A percentile compares a stretch with the other conserved stretches of the same genome.
Evolutionary conservation across 2,888 invertebrate species (phyloP).

Genomic region (Microchrysa polita): DNA sequence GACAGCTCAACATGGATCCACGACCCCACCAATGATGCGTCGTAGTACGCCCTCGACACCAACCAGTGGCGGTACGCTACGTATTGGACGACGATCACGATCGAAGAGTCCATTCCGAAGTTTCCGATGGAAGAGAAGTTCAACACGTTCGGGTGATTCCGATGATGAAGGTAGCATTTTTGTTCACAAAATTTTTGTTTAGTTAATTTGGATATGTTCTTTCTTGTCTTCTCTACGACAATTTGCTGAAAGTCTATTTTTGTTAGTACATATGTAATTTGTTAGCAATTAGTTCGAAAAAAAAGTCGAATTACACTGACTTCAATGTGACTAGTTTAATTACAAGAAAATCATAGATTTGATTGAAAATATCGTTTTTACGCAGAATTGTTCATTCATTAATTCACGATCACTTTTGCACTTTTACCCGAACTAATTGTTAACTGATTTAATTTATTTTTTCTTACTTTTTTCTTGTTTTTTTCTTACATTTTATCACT

Average conservation of each 20-base stretch:
- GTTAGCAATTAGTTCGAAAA: slow-evolving; percentile 1
- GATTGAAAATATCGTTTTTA: too few species aligned
- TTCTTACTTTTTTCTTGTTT: slow-evolving; percentile 14
- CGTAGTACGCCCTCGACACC: slow-evolving; percentile 51
- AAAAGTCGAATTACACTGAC: too few species aligned
- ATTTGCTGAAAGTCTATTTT: too few species aligned
- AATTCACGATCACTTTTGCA: too few species aligned
- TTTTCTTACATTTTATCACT: not conserved
- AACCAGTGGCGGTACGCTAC: slow-evolving; percentile 62
- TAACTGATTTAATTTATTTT: too few species aligned
- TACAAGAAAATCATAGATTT: too few species aligned
- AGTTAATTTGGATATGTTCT: slow-evolving; percentile 23
- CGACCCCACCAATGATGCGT: slow-evolving; percentile 31
- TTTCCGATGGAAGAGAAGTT: slow-evolving; percentile 89
- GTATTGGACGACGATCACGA: slow-evolving; percentile 70
- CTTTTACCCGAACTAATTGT: too few species aligned
- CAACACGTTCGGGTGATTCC: slow-evolving; percentile 71
- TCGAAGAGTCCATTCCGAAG: slow-evolving; percentile 95
- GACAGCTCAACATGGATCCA: slow-evolving; percentile 43
- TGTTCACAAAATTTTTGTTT: slow-evolving; percentile 34
- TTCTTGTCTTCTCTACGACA: slow-evolving; percentile 1
- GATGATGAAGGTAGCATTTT: slow-evolving; percentile 71
- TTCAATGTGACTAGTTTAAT: too few species aligned
- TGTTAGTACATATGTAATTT: not conserved
- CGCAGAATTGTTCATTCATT: too few species aligned